These are phyloP conservation scores for Tethea ocularis DNA, from an alignment of 2,888 invertebrate species.

Conservation along the genomic window DNA sequence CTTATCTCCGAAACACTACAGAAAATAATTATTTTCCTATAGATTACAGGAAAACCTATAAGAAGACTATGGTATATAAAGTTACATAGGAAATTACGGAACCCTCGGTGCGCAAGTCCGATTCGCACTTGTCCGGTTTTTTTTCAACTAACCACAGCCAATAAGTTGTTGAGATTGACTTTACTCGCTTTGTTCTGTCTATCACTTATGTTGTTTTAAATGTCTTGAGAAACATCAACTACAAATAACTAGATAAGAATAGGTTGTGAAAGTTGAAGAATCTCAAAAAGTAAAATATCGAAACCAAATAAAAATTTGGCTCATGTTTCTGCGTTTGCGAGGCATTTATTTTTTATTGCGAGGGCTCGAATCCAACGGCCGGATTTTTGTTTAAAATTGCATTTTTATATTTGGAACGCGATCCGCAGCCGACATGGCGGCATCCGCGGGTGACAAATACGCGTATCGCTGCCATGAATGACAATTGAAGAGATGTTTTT, in stretches of 20 bases:
- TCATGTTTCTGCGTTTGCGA: conserved; percentile 60
- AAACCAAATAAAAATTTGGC: conserved; percentile 46
- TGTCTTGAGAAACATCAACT: too few relatives aligned
- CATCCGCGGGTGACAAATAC: conserved; percentile 77
- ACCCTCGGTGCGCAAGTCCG: too few relatives aligned
- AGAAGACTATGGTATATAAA: too few relatives aligned
- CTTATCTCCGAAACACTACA: too few relatives aligned
- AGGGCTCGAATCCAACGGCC: conserved; percentile 66
- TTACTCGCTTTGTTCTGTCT: too few relatives aligned
- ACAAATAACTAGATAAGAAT: not conserved
- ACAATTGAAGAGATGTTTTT: conserved; percentile 83
- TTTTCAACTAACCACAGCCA: too few relatives aligned
- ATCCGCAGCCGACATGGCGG: conserved; percentile 67
- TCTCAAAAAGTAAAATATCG: conserved; percentile 33
- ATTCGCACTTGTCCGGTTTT: too few relatives aligned
- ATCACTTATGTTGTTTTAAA: too few relatives aligned
- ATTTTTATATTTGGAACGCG: conserved; percentile 83
- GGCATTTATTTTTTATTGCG: conserved; percentile 78
- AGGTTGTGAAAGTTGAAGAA: not conserved
- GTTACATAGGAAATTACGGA: too few relatives aligned
- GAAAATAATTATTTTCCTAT: too few relatives aligned
- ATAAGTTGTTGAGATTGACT: too few relatives aligned
- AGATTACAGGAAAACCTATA: too few relatives aligned
- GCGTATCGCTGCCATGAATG: conserved; percentile 80
- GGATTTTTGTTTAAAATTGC: conserved; percentile 82